Base-by-base conservation (phyloP, 2,888 invertebrate genomes). In the Coleophora flavipennella region DNA sequence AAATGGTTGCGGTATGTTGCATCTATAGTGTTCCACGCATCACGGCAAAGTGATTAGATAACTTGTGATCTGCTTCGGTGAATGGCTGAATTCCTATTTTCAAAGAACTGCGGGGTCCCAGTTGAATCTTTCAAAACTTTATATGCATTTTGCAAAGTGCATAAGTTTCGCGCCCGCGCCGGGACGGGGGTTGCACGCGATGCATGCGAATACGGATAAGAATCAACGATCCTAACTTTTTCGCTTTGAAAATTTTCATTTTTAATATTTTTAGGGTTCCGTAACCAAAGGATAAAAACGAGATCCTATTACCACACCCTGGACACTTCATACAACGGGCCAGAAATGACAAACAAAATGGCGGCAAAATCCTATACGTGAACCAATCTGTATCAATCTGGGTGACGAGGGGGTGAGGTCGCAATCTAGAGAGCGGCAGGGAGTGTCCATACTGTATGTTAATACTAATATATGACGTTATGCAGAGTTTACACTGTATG, bases 61-160 rank as follows among this genome's bases (percentile, higher is more conserved):
- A 12, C 33, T 28, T n/a, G n/a, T 11, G 31, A 41, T 35, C 31
- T 35, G 25, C 29, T 11, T 25, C 57, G 56, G 48, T 41, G 49
- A 53, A 54, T 56, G 58, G 41, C 43, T 44, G 44, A 46, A 51
- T 59, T 57, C 53, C 55, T 51, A 55, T 54, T 53, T n/a, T 20
- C 20, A 20, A 20, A 20, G 20, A 52, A 61, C 51, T 60, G 59
- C 55, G 55, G 55, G 56, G 59, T 62, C 54, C 49, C 50, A 50
- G 56, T 57, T 59, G 59, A 61, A 64, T 64, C 64, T 64, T 68
- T 57, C 60, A 53, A 70, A 73, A 20, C 57, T 71, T 76, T 68
- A 67, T 70, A 68, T 71, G 69, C 72, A 74, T 75, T 76, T 73
- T 66, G 70, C 67, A 71, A 74, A 74, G 67, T 71, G 69, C 65